phyloP scores from a whole-genome alignment of 2,113 vertebrate genomes.

The Ciconia maguari region DNA sequence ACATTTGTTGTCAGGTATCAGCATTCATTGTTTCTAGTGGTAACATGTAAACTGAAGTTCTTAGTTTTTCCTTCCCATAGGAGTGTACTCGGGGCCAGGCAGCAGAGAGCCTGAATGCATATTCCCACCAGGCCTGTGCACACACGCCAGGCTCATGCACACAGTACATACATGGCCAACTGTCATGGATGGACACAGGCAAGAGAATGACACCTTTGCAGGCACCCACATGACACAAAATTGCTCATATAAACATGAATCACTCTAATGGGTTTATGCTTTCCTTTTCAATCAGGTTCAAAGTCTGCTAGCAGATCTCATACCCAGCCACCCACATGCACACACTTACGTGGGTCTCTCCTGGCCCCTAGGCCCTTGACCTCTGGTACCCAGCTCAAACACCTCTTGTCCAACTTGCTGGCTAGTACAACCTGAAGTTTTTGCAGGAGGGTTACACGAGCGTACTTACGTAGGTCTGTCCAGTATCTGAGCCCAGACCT shows the following conservation, averaged over 20 bases:
- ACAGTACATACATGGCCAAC: no score
- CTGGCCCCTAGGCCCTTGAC: background rate
- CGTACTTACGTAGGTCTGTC: rapidly evolving
- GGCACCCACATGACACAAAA: background rate
- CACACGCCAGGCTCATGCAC: background rate
- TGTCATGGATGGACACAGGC: background rate
- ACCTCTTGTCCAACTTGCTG: background rate
- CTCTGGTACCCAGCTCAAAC: background rate
- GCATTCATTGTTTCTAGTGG: background rate
- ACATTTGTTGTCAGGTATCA: background rate
- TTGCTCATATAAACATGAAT: background rate
- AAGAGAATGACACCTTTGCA: background rate
- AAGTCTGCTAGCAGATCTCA: background rate
- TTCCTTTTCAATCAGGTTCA: background rate
- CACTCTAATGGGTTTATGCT: background rate
- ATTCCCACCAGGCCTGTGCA: no score
- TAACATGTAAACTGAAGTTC: background rate
- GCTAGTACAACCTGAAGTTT: background rate
- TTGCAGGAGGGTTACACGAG: background rate
- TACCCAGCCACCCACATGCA: background rate
- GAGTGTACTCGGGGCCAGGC: background rate
- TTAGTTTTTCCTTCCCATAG: background rate
- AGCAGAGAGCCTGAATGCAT: no score
- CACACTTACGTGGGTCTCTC: background rate
- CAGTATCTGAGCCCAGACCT: background rate